Evolutionary conservation across 2,888 invertebrate species (phyloP).

Genomic region (Eupithecia vulgata): DNA sequence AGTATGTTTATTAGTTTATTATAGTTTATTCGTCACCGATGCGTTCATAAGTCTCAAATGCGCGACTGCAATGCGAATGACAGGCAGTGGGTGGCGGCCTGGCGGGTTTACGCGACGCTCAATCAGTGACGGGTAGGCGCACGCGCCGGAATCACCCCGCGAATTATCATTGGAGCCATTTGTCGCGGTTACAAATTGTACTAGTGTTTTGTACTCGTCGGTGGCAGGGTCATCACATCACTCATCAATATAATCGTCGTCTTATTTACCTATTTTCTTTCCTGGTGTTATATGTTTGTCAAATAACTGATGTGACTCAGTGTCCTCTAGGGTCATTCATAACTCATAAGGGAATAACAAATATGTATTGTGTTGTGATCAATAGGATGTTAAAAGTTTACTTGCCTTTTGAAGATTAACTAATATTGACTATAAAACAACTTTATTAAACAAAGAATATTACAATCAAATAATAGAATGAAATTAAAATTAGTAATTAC

Average conservation of each 20-base stretch:
- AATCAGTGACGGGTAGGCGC: constrained; percentile 76
- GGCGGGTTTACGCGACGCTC: constrained; percentile 71
- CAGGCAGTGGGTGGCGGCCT: constrained; percentile 74
- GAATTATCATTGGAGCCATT: constrained; percentile 68
- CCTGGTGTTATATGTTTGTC: neutral
- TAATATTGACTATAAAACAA: neutral
- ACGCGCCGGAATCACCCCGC: constrained; percentile 68
- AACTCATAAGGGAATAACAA: neutral
- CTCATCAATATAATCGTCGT: constrained; percentile 1
- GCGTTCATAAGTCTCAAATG: constrained; percentile 12
- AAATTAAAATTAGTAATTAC: too few species aligned
- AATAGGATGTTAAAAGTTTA: neutral
- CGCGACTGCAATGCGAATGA: constrained; percentile 62
- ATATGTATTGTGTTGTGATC: neutral
- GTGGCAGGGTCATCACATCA: constrained; percentile 1
- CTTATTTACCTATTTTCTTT: neutral
- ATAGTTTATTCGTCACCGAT: constrained; percentile 7
- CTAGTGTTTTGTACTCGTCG: neutral
- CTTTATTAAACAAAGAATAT: too few species aligned
- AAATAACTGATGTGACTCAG: neutral
- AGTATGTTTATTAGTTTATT: neutral
- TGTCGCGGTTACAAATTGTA: constrained; percentile 56
- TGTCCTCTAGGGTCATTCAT: neutral
- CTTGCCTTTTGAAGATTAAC: neutral
- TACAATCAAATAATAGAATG: too few species aligned